A percentile compares a stretch with the other conserved stretches of the same genome.
Evolutionary conservation across 1,140 invertebrate species (phyloP).

Genomic region (Dolichoris vasculosae): DNA sequence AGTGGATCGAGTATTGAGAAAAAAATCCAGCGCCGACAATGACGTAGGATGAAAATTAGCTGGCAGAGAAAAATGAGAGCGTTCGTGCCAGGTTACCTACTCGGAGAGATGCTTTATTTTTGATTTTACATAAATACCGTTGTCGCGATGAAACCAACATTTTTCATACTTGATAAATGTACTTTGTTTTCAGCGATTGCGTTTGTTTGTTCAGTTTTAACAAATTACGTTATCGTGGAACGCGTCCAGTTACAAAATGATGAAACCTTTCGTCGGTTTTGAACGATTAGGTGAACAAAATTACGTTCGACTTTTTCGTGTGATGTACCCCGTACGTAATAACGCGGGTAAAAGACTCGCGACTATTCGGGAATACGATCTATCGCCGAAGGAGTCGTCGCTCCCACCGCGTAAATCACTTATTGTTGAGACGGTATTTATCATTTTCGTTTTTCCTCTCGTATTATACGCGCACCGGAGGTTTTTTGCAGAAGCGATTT

Average conservation of each 20-base stretch:
- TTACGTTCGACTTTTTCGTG: no score
- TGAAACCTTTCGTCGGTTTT: neutral
- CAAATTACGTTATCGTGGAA: neutral
- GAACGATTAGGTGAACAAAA: neutral
- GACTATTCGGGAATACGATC: no score
- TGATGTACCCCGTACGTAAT: no score
- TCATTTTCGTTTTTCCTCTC: neutral
- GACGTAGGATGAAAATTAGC: constrained; percentile 48
- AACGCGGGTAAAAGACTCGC: no score
- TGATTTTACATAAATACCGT: constrained; percentile 38
- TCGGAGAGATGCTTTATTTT: constrained; percentile 11
- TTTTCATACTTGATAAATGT: constrained; percentile 29
- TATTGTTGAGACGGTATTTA: no score
- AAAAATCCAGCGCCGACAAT: constrained; percentile 34
- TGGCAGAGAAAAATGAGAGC: constrained; percentile 38
- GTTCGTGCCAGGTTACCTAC: neutral
- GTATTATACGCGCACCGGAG: neutral
- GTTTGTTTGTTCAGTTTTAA: neutral
- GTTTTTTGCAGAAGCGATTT: neutral
- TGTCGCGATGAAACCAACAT: constrained; percentile 28
- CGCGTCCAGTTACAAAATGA: neutral
- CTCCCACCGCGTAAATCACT: neutral
- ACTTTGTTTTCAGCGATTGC: constrained; percentile 27
- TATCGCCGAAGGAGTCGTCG: neutral
- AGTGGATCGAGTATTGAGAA: constrained; percentile 42